These are phyloP conservation scores for Tokudaia muenninki DNA, from an alignment of 2,797 vertebrate genomes.

Conservation along the genomic window DNA sequence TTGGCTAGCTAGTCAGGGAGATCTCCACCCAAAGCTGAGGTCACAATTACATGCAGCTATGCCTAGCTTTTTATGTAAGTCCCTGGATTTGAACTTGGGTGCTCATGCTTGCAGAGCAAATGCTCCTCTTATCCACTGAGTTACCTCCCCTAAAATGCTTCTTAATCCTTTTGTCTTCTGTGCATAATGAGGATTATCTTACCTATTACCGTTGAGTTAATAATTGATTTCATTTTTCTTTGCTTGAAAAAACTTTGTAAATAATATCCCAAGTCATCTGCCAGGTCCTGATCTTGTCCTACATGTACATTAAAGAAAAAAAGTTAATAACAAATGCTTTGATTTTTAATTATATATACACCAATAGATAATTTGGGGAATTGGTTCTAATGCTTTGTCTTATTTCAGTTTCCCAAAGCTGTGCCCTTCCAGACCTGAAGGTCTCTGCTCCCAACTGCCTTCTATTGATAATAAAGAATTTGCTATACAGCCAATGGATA, in stretches of 20 bases:
- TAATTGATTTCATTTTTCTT: slow-evolving; percentile 27
- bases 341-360: neutral
- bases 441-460: no score
- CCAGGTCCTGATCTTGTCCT: neutral
- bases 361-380: neutral
- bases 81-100: neutral
- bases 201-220: slow-evolving; percentile 22
- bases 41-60: neutral
- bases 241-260: neutral
- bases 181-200: neutral
- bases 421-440: no score
- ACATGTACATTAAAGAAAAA: neutral
- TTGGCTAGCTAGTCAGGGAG: neutral
- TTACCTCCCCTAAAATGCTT: neutral
- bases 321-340: slow-evolving; percentile 7
- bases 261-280: slow-evolving; percentile 6
- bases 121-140: neutral
- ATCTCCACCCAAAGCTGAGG: neutral
- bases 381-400: no score
- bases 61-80: neutral
- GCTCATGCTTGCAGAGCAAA: neutral
- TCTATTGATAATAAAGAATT: no score
- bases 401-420: no score
- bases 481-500: no score
- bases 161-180: slow-evolving; percentile 46